Evolutionary conservation across 64 coral and sea anemone genomes (phyloP), one percentile per base, ranked within the genome.

Genomic region (Cladopsammia gracilis): DNA sequence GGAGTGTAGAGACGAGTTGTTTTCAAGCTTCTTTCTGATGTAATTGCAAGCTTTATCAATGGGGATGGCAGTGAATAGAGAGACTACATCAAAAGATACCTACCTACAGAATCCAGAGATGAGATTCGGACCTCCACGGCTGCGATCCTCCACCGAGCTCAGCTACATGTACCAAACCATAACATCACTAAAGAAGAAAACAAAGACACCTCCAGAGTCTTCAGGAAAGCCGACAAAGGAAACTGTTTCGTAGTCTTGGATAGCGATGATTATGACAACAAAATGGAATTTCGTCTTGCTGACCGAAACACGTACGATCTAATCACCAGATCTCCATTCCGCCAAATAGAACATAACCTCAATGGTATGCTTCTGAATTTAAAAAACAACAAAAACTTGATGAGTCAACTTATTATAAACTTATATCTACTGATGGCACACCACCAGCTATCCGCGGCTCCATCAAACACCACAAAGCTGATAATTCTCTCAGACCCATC

Each of bases 181-280:
- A 34, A 34, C 34, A 34, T 34, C 34, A 34, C 2, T 34, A 34
- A 34, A 2, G 34, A 34, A 34, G 34, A 34, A 34, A 59, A 64
- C 9, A 89, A 89, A 49, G 73, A 78, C 64, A 58, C 77, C 8
- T 34, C 78, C 18, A 90, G 78, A 9, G 70, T 80, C 5, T 70
- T 84, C 14, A 62, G 44, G 48, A 62, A 60, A 20, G 78, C 89
- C 50, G 90, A 92, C n/a, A 92, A 92, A 92, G 90, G 90, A 12
- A 92, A 77, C 59, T 70, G 79, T 7, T 85, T 82, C 6, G 90
- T 92, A 48, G 62, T 85, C 80, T 73, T 92, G 79, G 90, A 92
- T 67, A 92, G 58, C 23, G 20, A 57, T 57, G 90, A 92, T 44
- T 85, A 92, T 24, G 57, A 77, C 69, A 56, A 50, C 58, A 91